A percentile compares a stretch with the other conserved stretches of the same genome.
phyloP scores from a whole-genome alignment of 30 jellyfish, hydroid and myxozoan genomes.

The Mastigias papua region DNA sequence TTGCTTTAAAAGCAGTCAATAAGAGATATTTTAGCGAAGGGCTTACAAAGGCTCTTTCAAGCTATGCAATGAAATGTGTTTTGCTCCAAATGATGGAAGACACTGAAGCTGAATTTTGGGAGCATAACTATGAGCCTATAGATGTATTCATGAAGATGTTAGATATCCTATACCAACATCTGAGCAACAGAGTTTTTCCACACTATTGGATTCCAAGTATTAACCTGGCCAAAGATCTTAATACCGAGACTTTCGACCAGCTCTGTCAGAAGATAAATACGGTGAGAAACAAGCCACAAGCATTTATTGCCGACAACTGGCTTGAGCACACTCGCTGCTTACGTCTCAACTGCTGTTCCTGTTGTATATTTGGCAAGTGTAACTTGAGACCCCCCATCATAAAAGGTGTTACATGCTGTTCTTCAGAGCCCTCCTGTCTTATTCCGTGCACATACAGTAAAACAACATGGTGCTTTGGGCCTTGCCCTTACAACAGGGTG shows the following conservation, averaged over 20 bases:
- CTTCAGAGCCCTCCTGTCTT: conserved; percentile 26
- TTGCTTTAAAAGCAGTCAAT: conserved; percentile 42
- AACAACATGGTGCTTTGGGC: conserved; percentile 14
- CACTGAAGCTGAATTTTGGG: conserved; percentile 3
- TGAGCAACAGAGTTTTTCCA: conserved; percentile 18
- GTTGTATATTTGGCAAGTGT: conserved; percentile 17
- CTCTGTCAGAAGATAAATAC: not conserved
- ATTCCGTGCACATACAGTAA: conserved; percentile 16
- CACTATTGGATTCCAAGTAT: conserved; percentile 61
- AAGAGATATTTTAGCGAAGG: conserved; percentile 15
- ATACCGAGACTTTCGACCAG: not conserved
- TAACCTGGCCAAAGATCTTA: not conserved
- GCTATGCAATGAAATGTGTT: conserved; percentile 24
- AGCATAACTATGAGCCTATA: not conserved
- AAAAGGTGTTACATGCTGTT: too few relatives aligned
- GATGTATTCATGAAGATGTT: conserved; percentile 22
- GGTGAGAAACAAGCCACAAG: conserved; percentile 11
- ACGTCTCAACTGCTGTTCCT: conserved; percentile 23
- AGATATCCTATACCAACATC: conserved; percentile 4
- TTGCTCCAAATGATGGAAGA: conserved; percentile 35
- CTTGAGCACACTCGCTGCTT: conserved; percentile 24
- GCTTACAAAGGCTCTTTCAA: conserved; percentile 1
- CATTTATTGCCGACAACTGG: conserved; percentile 45
- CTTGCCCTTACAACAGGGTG: conserved; percentile 34
- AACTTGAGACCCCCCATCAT: too few relatives aligned